Conservation (phyloP, 2,888 invertebrate species). For the Pimpla rufipes region DNA sequence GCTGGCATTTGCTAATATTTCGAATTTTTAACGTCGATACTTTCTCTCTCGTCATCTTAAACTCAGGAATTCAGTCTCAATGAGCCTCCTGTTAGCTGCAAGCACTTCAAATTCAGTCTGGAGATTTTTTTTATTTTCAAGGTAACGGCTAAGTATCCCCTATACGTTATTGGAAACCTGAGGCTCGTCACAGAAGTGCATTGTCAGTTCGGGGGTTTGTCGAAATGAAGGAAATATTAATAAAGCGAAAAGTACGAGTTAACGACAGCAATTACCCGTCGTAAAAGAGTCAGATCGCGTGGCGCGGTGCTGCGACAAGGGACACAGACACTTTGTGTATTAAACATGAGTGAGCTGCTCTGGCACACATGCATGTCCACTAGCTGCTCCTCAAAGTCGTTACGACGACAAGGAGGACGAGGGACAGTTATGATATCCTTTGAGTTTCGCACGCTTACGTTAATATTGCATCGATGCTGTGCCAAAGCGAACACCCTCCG, state of each 20-base stretch:
- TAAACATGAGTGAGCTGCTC: conserved; percentile 35
- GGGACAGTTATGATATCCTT: conserved; percentile 73
- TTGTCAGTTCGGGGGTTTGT: not conserved
- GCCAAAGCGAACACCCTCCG: conserved; percentile 75
- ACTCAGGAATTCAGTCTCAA: not conserved
- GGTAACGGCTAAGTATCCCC: not conserved
- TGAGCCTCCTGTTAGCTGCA: not conserved
- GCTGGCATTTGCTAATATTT: conserved; percentile 14
- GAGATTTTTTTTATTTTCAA: not conserved
- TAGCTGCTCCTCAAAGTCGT: conserved; percentile 50
- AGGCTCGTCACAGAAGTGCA: not conserved
- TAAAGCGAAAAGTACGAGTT: conserved; percentile 55
- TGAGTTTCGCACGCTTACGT: conserved; percentile 79
- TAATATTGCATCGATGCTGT: conserved; percentile 81
- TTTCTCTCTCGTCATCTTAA: conserved; percentile 12
- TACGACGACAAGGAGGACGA: conserved; percentile 59
- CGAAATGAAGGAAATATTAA: conserved; percentile 48
- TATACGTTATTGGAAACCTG: conserved; percentile 1
- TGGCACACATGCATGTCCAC: conserved; percentile 13
- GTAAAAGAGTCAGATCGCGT: conserved; percentile 52
- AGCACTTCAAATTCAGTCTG: conserved; percentile 10
- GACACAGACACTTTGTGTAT: conserved; percentile 19
- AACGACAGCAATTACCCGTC: conserved; percentile 57
- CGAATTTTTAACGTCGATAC: not conserved
- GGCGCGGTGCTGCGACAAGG: conserved; percentile 12